Base-by-base conservation (phyloP, 2,888 invertebrate genomes). In the Cosmia trapezina region DNA sequence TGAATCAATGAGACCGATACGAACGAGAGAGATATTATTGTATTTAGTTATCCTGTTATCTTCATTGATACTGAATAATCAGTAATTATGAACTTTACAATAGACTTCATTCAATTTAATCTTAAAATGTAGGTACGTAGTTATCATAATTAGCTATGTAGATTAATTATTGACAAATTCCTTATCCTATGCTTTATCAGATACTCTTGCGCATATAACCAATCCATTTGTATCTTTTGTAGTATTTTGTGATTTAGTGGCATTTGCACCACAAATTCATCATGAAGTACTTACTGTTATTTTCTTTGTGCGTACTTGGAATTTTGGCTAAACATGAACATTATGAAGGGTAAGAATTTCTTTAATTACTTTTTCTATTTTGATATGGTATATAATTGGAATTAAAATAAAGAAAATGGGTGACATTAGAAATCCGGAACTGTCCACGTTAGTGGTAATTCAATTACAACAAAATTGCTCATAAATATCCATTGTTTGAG, bases 301-400 rank as follows among this genome's bases (percentile, higher is more conserved):
- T 91, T 60, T 88, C 85, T 82, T 80, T 89, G 51, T 83, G 78
- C 17, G 76, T 89, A n/a, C 86, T 73, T 76, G 78, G 85, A 2
- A 92, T 87, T 43, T 78, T 86, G 19, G 94, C 91, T 3, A 94
- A 93, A 84, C 91, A 94, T 80, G 94, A 95, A 78, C 76, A 87
- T 19, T 93, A 93, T 69, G 91, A 93, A 65, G 94, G 94, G 94
- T 94, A 85, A 91, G 92, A 17, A 47, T 28, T 28, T 22, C 5
- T 45, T 53, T 45, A 0, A 19, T 17, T 45, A 2, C 11, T 51
- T 51, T n/a, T 0, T 28, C 28, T 28, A 28, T 28, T 28, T 28
- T 3, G 28, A 28, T 28, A 28, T 28, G 28, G 28, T 28, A 28
- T 28, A 28, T 28, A 28, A 28, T 28, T 28, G 3, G 28, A 28